Percentiles rank a stretch among this genome's conserved stretches.
Conservation (phyloP, 2,888 invertebrate genomes). For the Torymus tubicola region DNA sequence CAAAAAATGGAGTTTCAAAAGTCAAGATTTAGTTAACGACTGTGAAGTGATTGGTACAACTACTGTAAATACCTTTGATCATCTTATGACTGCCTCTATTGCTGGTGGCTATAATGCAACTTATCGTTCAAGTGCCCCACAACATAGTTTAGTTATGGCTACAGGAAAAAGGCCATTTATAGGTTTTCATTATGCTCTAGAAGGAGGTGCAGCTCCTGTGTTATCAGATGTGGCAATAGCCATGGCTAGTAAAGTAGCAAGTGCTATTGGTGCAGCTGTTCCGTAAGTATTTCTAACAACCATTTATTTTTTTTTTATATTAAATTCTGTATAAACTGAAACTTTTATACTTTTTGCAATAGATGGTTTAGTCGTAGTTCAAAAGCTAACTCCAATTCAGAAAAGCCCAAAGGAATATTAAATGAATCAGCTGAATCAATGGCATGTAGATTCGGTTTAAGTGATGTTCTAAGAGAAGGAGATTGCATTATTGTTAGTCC, state of each 20-base stretch:
- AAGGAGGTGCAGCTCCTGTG: conserved; percentile 89
- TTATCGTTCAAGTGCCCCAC: conserved; percentile 85
- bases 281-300: conserved; percentile 80
- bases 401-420: conserved; percentile 68
- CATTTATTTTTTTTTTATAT: neutral
- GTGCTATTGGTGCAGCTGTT: conserved; percentile 79
- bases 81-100: conserved; percentile 88
- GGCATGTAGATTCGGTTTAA: conserved; percentile 87
- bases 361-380: conserved; percentile 80
- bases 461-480: conserved; percentile 88
- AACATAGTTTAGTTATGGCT: conserved; percentile 86
- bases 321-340: conserved; percentile 13
- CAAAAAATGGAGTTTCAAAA: conserved; percentile 92
- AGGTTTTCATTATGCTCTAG: conserved; percentile 92
- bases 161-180: conserved; percentile 90
- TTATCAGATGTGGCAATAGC: conserved; percentile 95
- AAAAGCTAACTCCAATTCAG: conserved; percentile 64
- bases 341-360: conserved; percentile 48
- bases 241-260: conserved; percentile 91
- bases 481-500: conserved; percentile 87
- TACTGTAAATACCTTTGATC: conserved; percentile 89
- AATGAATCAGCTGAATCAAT: conserved; percentile 83
- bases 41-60: conserved; percentile 86
- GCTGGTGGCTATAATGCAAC: conserved; percentile 85
- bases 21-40: conserved; percentile 86